A percentile compares a stretch with the other conserved stretches of the same genome.
Conservation (phyloP, 1,140 invertebrate species). For the Micrasema longulum region DNA sequence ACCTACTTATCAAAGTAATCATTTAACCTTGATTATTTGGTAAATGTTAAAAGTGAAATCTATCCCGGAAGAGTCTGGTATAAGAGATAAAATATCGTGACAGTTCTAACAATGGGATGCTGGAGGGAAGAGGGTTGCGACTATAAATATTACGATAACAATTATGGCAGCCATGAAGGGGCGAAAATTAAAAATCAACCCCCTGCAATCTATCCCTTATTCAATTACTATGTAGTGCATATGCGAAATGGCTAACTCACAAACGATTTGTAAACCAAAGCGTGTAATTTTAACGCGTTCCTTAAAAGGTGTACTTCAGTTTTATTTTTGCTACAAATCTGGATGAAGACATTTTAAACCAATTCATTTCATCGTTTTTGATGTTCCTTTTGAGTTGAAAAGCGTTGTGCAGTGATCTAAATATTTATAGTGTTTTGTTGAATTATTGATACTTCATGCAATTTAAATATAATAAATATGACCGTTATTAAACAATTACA, state of each 20-base stretch:
- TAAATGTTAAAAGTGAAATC: too few species aligned
- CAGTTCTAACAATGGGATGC: slow-evolving; percentile 36
- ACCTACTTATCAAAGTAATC: background rate
- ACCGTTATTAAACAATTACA: too few species aligned
- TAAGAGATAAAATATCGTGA: slow-evolving; percentile 28
- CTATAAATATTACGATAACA: slow-evolving; percentile 46
- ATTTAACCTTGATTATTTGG: too few species aligned
- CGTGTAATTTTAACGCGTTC: background rate
- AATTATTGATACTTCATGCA: too few species aligned
- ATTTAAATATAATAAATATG: too few species aligned
- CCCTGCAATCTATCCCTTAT: slow-evolving; percentile 23
- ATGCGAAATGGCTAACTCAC: background rate
- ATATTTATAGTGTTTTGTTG: too few species aligned
- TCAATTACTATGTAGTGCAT: slow-evolving; percentile 30
- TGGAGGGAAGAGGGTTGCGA: slow-evolving; percentile 8
- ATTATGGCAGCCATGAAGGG: slow-evolving; percentile 32
- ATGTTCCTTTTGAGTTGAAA: too few species aligned
- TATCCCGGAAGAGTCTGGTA: background rate
- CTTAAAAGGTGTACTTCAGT: background rate
- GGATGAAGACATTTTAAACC: too few species aligned
- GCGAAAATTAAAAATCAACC: slow-evolving; percentile 41
- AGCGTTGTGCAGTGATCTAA: too few species aligned
- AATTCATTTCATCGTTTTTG: too few species aligned
- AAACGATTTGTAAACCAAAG: too few species aligned
- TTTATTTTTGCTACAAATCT: too few species aligned